These are phyloP conservation scores for Metalampra italica DNA, from an alignment of 2,888 invertebrate species.

Conservation along the genomic window DNA sequence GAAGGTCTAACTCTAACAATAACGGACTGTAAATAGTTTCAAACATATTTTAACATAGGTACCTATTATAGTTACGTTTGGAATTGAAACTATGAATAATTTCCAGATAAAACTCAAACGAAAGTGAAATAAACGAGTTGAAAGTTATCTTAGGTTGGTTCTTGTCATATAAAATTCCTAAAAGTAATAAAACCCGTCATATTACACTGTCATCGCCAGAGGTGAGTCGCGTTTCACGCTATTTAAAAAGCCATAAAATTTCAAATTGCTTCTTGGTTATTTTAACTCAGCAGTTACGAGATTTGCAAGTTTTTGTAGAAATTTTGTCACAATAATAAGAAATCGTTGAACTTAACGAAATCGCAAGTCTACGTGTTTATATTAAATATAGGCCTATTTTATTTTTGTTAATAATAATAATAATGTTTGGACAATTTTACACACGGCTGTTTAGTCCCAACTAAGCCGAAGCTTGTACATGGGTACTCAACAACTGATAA, in stretches of 20 bases:
- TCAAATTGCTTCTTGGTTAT: slow-evolving; percentile 9
- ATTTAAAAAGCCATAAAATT: slow-evolving; percentile 16
- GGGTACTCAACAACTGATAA: no score
- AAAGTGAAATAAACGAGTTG: slow-evolving; percentile 16
- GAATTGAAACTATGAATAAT: background rate
- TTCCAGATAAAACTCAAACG: slow-evolving; percentile 11
- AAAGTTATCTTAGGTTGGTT: slow-evolving; percentile 19
- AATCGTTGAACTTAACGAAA: no score
- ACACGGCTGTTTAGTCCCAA: no score
- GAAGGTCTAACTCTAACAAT: no score
- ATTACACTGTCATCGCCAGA: slow-evolving; percentile 13
- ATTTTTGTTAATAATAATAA: no score
- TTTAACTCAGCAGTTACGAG: slow-evolving; percentile 3
- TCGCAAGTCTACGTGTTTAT: no score
- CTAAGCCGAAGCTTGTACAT: no score
- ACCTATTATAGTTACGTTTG: no score
- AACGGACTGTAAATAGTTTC: no score
- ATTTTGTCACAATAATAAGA: background rate
- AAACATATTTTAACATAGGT: no score
- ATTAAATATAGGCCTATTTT: no score
- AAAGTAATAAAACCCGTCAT: slow-evolving; percentile 20
- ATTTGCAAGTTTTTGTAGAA: slow-evolving; percentile 3
- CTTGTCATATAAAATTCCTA: slow-evolving; percentile 21
- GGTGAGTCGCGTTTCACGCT: slow-evolving; percentile 14
- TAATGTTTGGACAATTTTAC: no score